phyloP scores from a whole-genome alignment of 2,888 invertebrate species.

The Rapana venosa region DNA sequence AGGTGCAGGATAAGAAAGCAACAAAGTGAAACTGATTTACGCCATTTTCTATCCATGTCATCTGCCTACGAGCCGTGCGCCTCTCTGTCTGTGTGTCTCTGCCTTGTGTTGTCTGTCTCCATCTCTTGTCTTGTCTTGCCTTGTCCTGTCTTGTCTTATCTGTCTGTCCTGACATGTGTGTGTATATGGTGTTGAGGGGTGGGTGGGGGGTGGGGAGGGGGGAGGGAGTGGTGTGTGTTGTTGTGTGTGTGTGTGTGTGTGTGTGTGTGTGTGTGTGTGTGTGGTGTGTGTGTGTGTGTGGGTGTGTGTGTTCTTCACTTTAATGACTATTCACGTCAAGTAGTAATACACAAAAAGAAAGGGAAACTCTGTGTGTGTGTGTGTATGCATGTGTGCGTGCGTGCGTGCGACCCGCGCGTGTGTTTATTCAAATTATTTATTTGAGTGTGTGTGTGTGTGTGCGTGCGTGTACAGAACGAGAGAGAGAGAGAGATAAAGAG shows the following conservation, averaged over 20 bases:
- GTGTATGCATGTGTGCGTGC: constrained; percentile 16
- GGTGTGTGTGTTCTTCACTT: too few species aligned
- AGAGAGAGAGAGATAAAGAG: too few species aligned
- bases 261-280: too few species aligned
- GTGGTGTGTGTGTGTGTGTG: background rate
- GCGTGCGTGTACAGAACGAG: background rate
- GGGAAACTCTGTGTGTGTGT: background rate
- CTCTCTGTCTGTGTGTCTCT: too few species aligned
- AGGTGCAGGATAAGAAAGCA: background rate
- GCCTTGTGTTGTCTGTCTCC: too few species aligned
- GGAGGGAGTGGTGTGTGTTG: background rate
- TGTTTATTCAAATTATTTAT: background rate
- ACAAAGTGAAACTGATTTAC: background rate
- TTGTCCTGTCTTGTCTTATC: too few species aligned
- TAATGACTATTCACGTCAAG: too few species aligned
- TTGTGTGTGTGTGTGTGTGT: constrained; percentile 24
- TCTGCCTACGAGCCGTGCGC: background rate
- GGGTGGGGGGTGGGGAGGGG: background rate
- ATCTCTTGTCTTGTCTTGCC: too few species aligned
- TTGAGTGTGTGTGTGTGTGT: background rate
- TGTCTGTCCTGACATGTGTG: background rate
- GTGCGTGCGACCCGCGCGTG: too few species aligned
- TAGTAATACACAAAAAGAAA: too few species aligned
- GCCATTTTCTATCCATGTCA: background rate
- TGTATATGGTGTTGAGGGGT: background rate